Conservation (phyloP, 2,113 vertebrate species). For the Mobula hypostoma region DNA sequence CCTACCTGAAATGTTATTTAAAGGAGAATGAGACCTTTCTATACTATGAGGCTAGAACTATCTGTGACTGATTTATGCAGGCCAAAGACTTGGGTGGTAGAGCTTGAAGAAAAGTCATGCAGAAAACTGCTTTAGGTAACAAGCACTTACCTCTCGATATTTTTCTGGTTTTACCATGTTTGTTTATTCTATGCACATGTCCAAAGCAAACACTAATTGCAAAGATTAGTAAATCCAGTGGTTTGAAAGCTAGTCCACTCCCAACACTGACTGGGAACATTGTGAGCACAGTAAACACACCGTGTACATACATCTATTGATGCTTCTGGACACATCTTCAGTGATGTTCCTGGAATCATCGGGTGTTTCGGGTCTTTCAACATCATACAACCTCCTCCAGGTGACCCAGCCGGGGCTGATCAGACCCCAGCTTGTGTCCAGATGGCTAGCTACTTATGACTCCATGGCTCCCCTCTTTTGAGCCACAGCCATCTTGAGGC, state of each 20-base stretch:
- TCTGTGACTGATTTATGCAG: background rate
- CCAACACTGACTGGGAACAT: background rate
- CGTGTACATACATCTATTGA: too few species aligned
- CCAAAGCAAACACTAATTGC: slow-evolving; percentile 1
- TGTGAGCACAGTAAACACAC: background rate
- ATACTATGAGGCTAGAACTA: background rate
- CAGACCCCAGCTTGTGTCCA: too few species aligned
- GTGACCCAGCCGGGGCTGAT: too few species aligned
- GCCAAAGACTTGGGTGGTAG: background rate
- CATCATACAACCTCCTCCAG: too few species aligned
- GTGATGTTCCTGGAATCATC: too few species aligned
- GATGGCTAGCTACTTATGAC: too few species aligned
- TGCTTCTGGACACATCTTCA: too few species aligned
- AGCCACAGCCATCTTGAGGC: too few species aligned
- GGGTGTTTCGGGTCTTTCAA: too few species aligned
- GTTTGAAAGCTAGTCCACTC: background rate
- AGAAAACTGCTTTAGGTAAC: background rate
- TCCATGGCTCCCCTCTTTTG: too few species aligned
- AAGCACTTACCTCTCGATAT: background rate
- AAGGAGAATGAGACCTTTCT: background rate
- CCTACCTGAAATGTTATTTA: background rate
- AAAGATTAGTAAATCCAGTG: slow-evolving; percentile 8
- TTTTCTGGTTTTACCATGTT: background rate
- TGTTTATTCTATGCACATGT: background rate
- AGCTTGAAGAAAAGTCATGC: background rate